These are phyloP conservation scores for Frankliniella fusca DNA, from an alignment of 2,888 invertebrate genomes.

Conservation along the genomic window DNA sequence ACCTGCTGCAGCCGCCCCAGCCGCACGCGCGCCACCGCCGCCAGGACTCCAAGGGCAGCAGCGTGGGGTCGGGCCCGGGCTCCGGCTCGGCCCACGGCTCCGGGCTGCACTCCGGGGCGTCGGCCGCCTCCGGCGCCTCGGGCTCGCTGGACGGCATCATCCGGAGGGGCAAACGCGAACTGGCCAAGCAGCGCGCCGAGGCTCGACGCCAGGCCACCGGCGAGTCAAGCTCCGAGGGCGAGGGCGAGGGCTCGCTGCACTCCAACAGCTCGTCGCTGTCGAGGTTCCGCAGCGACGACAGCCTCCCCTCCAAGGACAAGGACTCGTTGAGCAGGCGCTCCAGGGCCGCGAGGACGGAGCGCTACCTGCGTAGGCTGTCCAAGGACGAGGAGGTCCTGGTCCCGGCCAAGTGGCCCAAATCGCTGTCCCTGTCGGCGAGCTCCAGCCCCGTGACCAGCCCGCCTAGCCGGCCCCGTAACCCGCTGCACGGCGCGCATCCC, in stretches of 20 bases:
- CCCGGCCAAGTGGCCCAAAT: slow-evolving; percentile 38
- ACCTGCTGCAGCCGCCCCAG: slow-evolving; percentile 14
- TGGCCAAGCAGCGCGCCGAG: slow-evolving; percentile 62
- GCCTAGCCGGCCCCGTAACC: slow-evolving; percentile 36
- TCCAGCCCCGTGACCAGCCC: slow-evolving; percentile 42
- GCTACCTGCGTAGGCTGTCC: slow-evolving; percentile 71
- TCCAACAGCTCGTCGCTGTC: slow-evolving; percentile 64
- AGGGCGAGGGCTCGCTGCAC: slow-evolving; percentile 58
- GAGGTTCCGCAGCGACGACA: slow-evolving; percentile 57
- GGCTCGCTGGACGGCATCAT: slow-evolving; percentile 55
- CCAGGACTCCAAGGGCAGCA: slow-evolving; percentile 27
- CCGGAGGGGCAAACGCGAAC: slow-evolving; percentile 47
- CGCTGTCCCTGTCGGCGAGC: slow-evolving; percentile 41
- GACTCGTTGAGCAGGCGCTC: slow-evolving; percentile 65
- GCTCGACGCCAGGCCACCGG: slow-evolving; percentile 58
- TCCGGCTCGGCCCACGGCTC: slow-evolving; percentile 55
- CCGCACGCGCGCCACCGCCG: slow-evolving; percentile 31
- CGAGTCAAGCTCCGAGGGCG: slow-evolving; percentile 61
- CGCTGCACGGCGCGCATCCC: slow-evolving; percentile 37
- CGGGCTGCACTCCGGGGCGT: slow-evolving; percentile 62
- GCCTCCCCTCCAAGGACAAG: slow-evolving; percentile 53
- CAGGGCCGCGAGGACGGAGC: slow-evolving; percentile 71
- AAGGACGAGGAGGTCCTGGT: slow-evolving; percentile 59
- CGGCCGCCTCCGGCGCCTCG: slow-evolving; percentile 60
- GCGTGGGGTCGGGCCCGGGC: slow-evolving; percentile 56